Percentiles rank a stretch among this genome's conserved stretches.
phyloP scores from a whole-genome alignment of 1,140 invertebrate species.

The Planococcus citri region DNA sequence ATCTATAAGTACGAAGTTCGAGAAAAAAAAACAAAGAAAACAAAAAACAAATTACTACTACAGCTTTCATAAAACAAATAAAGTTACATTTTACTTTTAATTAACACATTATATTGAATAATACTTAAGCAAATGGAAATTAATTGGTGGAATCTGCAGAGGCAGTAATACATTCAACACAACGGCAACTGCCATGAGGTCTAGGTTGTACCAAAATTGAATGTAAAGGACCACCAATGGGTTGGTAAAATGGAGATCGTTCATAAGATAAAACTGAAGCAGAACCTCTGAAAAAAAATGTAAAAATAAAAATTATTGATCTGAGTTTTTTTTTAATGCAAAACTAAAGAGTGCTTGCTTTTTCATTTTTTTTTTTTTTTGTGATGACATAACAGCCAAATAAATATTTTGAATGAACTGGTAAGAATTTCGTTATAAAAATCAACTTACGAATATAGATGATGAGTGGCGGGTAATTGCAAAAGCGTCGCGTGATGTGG shows the following conservation, averaged over 20 bases:
- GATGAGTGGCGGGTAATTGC: conserved; percentile 7
- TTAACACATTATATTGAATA: no score
- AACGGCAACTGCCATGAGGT: background rate
- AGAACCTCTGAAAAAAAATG: background rate
- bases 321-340: background rate
- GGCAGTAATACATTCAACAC: background rate
- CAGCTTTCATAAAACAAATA: no score
- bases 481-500: background rate
- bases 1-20: no score
- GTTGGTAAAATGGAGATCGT: conserved; percentile 11
- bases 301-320: background rate
- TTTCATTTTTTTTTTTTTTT: no score
- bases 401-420: no score
- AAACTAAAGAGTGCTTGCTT: no score
- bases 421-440: background rate
- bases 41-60: no score
- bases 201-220: background rate
- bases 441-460: conserved; percentile 9
- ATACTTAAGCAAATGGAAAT: background rate
- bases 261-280: background rate
- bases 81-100: no score
- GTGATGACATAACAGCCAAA: no score
- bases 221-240: background rate
- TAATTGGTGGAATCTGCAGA: background rate
- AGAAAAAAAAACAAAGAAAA: no score